Evolutionary conservation across 1,140 invertebrate genomes (phyloP).

Genomic region (Cydia splendana): DNA sequence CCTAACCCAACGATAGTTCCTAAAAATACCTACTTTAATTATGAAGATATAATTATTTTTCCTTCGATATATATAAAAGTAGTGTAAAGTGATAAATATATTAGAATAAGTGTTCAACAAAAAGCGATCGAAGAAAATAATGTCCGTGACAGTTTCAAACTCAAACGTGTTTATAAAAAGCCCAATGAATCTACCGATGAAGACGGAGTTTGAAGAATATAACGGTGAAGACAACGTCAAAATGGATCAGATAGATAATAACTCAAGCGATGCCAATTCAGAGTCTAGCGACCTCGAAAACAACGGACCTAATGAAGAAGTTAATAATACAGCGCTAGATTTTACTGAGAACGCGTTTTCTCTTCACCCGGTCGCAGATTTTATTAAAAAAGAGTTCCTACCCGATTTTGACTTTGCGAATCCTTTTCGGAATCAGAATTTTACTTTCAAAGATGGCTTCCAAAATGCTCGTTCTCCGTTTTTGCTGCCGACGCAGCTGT

Average conservation of each 20-base stretch:
- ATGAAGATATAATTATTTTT: conserved; percentile 75
- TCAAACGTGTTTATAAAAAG: conserved; percentile 67
- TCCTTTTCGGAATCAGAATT: conserved; percentile 69
- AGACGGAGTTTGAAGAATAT: conserved; percentile 70
- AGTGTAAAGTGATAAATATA: conserved; percentile 54
- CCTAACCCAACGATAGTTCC: conserved; percentile 80
- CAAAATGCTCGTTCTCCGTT: conserved; percentile 78
- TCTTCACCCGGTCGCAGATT: conserved; percentile 72
- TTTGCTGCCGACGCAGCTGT: conserved; percentile 86
- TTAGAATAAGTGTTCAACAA: conserved; percentile 55
- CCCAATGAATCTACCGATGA: conserved; percentile 70
- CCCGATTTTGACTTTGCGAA: conserved; percentile 75
- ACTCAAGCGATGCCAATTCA: conserved; percentile 65
- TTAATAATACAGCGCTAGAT: conserved; percentile 59
- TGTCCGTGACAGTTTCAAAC: conserved; percentile 73
- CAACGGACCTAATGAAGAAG: conserved; percentile 63
- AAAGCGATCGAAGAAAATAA: conserved; percentile 54
- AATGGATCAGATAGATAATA: conserved; percentile 58
- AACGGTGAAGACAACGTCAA: conserved; percentile 58
- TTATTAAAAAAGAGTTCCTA: conserved; percentile 78
- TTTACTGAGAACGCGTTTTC: conserved; percentile 67
- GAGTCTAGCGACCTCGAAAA: conserved; percentile 74
- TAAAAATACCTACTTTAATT: conserved; percentile 79
- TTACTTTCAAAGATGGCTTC: conserved; percentile 70
- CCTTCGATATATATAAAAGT: conserved; percentile 62